These are phyloP conservation scores for Heliconius sara DNA, from an alignment of 2,888 invertebrate species.

Conservation along the genomic window DNA sequence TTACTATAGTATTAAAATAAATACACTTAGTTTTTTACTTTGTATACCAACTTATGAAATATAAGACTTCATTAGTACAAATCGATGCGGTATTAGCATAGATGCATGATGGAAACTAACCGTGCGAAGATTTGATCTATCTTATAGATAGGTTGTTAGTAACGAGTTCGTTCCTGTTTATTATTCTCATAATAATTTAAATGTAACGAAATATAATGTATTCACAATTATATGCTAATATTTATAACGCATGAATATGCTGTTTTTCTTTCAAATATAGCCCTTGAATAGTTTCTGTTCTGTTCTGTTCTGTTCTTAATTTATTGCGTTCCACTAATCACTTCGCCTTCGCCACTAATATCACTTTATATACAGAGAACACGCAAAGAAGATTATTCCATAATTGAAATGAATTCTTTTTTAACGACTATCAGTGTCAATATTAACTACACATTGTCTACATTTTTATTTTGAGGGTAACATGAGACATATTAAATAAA, in stretches of 20 bases:
- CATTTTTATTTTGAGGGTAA: too few species aligned
- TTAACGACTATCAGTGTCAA: conserved; percentile 3
- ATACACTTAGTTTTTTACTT: conserved; percentile 63
- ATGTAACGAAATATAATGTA: conserved; percentile 59
- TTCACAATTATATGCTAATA: conserved; percentile 71
- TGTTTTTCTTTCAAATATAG: conserved; percentile 40
- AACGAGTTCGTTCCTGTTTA: conserved; percentile 66
- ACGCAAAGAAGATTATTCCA: too few species aligned
- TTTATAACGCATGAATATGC: conserved; percentile 71
- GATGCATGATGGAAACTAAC: conserved; percentile 47
- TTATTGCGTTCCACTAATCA: too few species aligned
- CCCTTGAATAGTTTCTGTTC: neutral
- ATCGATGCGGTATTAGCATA: conserved; percentile 79
- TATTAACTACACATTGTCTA: neutral
- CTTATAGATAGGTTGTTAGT: conserved; percentile 71
- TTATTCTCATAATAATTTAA: conserved; percentile 79
- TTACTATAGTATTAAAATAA: conserved; percentile 61
- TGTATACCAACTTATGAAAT: conserved; percentile 62
- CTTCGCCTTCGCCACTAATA: neutral
- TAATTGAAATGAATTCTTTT: neutral
- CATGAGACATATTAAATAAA: neutral
- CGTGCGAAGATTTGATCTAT: conserved; percentile 61
- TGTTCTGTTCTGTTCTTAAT: too few species aligned
- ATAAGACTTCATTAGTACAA: conserved; percentile 76
- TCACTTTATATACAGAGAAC: too few species aligned